Base-by-base conservation (phyloP, 2,888 invertebrate species). In the Cotesia congregata region DNA sequence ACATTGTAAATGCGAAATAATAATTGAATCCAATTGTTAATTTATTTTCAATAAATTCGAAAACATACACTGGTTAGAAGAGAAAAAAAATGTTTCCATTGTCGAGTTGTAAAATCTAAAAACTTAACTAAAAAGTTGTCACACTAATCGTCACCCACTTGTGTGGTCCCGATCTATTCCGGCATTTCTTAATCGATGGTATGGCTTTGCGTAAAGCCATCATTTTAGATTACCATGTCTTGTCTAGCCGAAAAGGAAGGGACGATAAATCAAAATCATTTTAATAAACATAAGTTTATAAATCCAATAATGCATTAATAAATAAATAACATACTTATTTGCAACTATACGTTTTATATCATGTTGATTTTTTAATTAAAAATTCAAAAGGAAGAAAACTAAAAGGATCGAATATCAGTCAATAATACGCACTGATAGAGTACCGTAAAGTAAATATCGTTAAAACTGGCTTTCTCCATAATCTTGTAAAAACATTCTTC, bases 111-210 rank as follows among this genome's bases (percentile, higher is more conserved):
- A 67, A 68, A 39, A 61, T 62, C 17, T 3, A 40, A 64, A 50
- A 68, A 39, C 17, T 72, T 64, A 40, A 72, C 15, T 67, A 65
- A 17, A 72, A 71, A 17, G 9, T 41, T 61, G 7, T 64, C 62
- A 64, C 62, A 38, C 64, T 72, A 72, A 72, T 72, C 72, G 72
- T 40, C 67, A 65, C 40, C 78, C 64, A 59, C 81, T 75, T 85
- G 84, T 84, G 84, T 84, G 84, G 84, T 83, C 84, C 77, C 62
- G 61, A 72, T 76, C 78, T 77, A 76, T 72, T 73, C 69, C 68
- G 39, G 69, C 77, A 20, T 67, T 65, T 64, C 75, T 81, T 84
- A 80, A 83, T 84, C 83, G 82, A 65, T 78, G 77, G 79, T 82
- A 80, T 79, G 72, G 77, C 76, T 76, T 50, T 50, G 4, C 50